These are phyloP conservation scores for Scaptomyza tumidula DNA, from an alignment of 2,888 invertebrate genomes.

Conservation along the genomic window DNA sequence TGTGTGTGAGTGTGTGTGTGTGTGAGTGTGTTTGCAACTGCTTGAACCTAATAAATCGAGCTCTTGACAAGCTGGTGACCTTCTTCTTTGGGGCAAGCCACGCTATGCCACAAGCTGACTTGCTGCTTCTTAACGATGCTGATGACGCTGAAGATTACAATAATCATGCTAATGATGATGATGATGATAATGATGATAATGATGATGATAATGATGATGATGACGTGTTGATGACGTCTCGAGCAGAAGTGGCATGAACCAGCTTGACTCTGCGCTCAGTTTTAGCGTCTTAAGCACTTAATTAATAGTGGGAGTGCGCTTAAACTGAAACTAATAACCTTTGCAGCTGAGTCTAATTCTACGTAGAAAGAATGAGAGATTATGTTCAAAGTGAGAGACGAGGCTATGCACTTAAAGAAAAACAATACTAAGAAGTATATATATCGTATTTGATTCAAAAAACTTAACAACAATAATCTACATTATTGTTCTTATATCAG, in stretches of 20 bases:
- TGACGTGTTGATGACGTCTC: conserved; percentile 34
- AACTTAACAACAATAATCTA: too few species aligned
- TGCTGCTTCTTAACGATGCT: conserved; percentile 28
- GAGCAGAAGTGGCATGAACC: conserved; percentile 48
- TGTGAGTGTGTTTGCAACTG: conserved; percentile 50
- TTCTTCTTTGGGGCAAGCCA: conserved; percentile 57
- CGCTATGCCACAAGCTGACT: conserved; percentile 2
- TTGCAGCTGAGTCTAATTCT: conserved; percentile 43
- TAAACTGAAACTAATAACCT: conserved; percentile 78
- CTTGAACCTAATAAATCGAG: conserved; percentile 79
- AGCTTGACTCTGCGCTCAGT: conserved; percentile 22
- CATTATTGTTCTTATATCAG: too few species aligned
- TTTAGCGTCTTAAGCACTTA: conserved; percentile 72
- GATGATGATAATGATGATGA: conserved; percentile 32
- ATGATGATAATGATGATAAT: conserved; percentile 30
- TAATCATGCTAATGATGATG: conserved; percentile 10
- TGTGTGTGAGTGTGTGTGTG: too few species aligned
- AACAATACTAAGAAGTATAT: neutral
- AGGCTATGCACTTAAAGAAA: neutral
- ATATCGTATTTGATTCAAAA: too few species aligned
- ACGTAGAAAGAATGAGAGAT: neutral
- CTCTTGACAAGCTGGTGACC: conserved; percentile 67
- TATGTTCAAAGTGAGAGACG: neutral
- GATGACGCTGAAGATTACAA: conserved; percentile 16
- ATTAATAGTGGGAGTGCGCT: conserved; percentile 77